Percentiles rank a stretch among this genome's conserved stretches.
phyloP scores from a whole-genome alignment of 2,888 invertebrate genomes.

The Polyommatus icarus region DNA sequence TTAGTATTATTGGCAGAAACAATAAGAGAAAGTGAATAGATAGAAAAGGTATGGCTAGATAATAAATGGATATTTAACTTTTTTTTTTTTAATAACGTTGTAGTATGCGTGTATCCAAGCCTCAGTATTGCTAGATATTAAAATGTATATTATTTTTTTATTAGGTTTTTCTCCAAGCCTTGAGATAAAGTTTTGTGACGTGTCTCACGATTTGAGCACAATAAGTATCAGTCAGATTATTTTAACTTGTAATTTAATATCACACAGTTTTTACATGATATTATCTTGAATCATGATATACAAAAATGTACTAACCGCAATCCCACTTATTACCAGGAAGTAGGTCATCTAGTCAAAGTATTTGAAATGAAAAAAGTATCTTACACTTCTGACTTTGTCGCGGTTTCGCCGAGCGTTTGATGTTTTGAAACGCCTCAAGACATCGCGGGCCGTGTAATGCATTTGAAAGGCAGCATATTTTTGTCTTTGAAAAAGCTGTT shows the following conservation, averaged over 20 bases:
- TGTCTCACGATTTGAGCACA: too few species aligned
- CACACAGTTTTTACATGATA: neutral
- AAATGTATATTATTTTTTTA: too few species aligned
- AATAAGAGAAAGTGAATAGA: neutral
- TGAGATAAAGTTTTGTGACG: too few species aligned
- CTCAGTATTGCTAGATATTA: too few species aligned
- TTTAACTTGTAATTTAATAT: too few species aligned
- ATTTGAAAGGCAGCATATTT: constrained; percentile 2
- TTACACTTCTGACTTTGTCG: neutral
- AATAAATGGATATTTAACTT: too few species aligned
- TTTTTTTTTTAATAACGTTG: too few species aligned
- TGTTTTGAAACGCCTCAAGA: neutral
- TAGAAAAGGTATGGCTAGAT: neutral
- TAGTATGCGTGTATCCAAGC: too few species aligned
- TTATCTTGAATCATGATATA: too few species aligned
- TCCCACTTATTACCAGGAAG: neutral
- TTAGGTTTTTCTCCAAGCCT: too few species aligned
- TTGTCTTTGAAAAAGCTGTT: neutral
- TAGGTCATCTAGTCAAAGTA: neutral
- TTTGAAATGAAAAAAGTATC: neutral
- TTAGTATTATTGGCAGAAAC: neutral
- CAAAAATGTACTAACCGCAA: neutral
- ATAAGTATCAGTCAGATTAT: too few species aligned
- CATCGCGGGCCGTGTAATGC: neutral
- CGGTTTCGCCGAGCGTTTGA: neutral